Evolutionary conservation across 2,888 invertebrate genomes (phyloP).

Genomic region (Cheiracanthium punctorium): DNA sequence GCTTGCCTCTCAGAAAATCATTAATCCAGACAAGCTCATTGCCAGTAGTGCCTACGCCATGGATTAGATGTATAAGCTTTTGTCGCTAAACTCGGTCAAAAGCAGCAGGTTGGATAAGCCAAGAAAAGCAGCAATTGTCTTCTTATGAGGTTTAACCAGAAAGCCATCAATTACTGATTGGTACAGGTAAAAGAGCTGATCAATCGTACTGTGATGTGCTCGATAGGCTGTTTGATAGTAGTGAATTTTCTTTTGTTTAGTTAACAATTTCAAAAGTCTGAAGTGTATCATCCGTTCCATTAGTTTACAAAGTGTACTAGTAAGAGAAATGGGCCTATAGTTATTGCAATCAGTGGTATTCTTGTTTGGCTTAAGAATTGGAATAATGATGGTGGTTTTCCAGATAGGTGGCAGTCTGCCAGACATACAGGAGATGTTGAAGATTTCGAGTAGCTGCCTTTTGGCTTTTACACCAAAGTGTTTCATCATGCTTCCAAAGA

Average conservation of each 20-base stretch:
- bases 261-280: neutral
- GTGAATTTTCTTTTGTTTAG: neutral
- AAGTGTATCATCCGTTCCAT: neutral
- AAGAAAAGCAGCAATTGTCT: neutral
- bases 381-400: neutral
- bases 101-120: neutral
- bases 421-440: neutral
- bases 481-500: conserved; percentile 4
- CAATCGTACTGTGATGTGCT: neutral
- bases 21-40: conserved; percentile 24
- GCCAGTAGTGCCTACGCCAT: neutral
- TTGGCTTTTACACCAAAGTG: neutral
- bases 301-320: neutral
- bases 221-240: neutral
- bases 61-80: conserved; percentile 10
- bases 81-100: neutral
- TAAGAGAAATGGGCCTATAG: neutral
- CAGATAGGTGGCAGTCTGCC: neutral
- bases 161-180: neutral
- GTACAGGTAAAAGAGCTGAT: neutral
- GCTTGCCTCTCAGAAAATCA: neutral
- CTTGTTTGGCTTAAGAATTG: neutral
- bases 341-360: neutral
- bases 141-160: neutral
- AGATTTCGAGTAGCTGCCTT: neutral